Evolutionary conservation across 2,113 vertebrate species (phyloP).

Genomic region (Calypte anna): DNA sequence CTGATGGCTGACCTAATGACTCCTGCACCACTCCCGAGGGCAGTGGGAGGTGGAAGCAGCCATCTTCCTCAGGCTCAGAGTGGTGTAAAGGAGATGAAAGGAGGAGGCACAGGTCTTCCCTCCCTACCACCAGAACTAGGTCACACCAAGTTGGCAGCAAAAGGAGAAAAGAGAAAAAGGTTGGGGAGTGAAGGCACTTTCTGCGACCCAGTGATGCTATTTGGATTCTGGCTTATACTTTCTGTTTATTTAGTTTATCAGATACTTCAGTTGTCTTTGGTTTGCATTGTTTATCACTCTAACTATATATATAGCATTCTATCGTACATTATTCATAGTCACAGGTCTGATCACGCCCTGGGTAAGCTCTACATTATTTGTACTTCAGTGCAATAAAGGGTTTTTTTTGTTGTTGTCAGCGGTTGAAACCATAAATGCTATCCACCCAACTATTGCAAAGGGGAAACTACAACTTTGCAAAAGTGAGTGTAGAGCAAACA

Average conservation of each 20-base stretch:
- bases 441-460: not conserved
- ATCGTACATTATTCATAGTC: not conserved
- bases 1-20: too few species aligned
- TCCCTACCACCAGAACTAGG: not conserved
- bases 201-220: not conserved
- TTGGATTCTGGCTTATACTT: not conserved
- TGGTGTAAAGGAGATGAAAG: not conserved
- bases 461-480: not conserved
- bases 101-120: not conserved
- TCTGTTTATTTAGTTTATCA: not conserved
- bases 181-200: not conserved
- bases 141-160: not conserved
- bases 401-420: not conserved
- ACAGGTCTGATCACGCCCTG: not conserved
- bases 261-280: not conserved
- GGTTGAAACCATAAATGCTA: not conserved
- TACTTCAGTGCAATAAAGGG: not conserved
- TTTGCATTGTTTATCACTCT: not conserved
- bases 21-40: accelerated
- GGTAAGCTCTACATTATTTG: not conserved
- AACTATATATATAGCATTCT: not conserved
- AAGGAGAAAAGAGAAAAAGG: not conserved
- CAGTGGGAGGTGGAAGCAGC: not conserved
- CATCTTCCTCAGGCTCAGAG: not conserved
- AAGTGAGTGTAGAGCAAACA: not conserved